These are phyloP conservation scores for Andrena minutula DNA, from an alignment of 2,888 invertebrate genomes.

Conservation along the genomic window DNA sequence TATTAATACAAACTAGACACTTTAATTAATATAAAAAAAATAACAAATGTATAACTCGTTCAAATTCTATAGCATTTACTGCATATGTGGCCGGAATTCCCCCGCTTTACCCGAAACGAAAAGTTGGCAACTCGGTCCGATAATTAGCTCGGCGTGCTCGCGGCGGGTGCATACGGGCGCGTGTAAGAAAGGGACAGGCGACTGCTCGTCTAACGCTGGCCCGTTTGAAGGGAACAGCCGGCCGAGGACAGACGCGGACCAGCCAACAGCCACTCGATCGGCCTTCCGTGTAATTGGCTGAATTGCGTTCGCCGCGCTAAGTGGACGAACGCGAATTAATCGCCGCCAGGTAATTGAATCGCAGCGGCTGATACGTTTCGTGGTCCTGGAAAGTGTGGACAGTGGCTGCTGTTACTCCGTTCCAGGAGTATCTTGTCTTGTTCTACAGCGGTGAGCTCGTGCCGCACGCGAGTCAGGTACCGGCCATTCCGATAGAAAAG, in stretches of 20 bases:
- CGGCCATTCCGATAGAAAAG: background rate
- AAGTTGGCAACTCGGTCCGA: background rate
- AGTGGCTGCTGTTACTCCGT: too few relatives aligned
- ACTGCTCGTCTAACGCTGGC: background rate
- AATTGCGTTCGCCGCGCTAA: conserved; percentile 31
- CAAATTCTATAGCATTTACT: too few relatives aligned
- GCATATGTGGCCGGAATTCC: too few relatives aligned
- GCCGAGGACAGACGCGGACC: conserved; percentile 17
- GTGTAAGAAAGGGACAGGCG: background rate
- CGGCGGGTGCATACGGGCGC: conserved; percentile 7
- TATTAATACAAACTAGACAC: too few relatives aligned
- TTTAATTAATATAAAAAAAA: too few relatives aligned
- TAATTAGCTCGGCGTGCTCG: conserved; percentile 3
- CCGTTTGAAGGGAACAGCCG: conserved; percentile 13
- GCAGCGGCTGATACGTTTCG: background rate
- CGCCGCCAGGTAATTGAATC: conserved; percentile 44
- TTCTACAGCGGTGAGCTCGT: too few relatives aligned
- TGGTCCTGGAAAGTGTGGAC: too few relatives aligned
- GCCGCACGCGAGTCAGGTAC: background rate
- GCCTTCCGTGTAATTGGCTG: conserved; percentile 45
- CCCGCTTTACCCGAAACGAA: too few relatives aligned
- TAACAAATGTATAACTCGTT: too few relatives aligned
- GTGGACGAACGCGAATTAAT: conserved; percentile 45
- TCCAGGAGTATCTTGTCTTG: too few relatives aligned
- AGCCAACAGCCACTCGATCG: conserved; percentile 16